Evolutionary conservation across 2,113 vertebrate genomes (phyloP).

Genomic region (Paramisgurnus dabryanus): DNA sequence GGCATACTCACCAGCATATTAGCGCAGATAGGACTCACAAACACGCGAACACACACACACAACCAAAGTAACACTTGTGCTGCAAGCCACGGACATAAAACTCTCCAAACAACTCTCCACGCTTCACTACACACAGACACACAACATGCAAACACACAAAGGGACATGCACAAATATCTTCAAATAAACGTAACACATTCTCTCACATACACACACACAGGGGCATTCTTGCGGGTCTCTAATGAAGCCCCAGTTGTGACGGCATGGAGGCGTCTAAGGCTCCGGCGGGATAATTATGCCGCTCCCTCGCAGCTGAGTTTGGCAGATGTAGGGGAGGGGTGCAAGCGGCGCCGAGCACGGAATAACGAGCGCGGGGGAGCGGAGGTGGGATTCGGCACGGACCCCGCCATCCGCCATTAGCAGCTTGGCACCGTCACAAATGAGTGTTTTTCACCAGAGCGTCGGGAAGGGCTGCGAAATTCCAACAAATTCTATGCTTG

Average conservation of each 20-base stretch:
- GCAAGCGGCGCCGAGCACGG: conserved; percentile 81
- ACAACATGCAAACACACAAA: conserved; percentile 45
- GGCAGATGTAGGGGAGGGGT: conserved; percentile 98
- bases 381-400: conserved; percentile 85
- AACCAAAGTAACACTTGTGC: conserved; percentile 28
- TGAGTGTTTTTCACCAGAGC: conserved; percentile 83
- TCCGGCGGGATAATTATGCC: conserved; percentile 98
- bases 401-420: conserved; percentile 93
- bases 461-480: conserved; percentile 83
- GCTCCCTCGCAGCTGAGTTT: conserved; percentile 99
- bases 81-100: conserved; percentile 48
- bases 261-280: conserved; percentile 87
- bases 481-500: conserved; percentile 77
- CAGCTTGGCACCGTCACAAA: conserved; percentile 92
- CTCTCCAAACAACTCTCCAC: conserved; percentile 48
- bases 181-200: conserved; percentile 34
- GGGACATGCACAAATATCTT: conserved; percentile 22
- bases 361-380: conserved; percentile 71
- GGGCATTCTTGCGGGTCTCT: conserved; percentile 88
- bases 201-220: conserved; percentile 56
- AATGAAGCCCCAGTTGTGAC: conserved; percentile 99
- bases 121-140: conserved; percentile 47
- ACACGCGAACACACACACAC: neutral
- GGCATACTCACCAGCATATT: conserved; percentile 49
- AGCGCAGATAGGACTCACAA: conserved; percentile 26